phyloP scores from a whole-genome alignment of 1,140 invertebrate genomes.

The Oedothorax gibbosus region DNA sequence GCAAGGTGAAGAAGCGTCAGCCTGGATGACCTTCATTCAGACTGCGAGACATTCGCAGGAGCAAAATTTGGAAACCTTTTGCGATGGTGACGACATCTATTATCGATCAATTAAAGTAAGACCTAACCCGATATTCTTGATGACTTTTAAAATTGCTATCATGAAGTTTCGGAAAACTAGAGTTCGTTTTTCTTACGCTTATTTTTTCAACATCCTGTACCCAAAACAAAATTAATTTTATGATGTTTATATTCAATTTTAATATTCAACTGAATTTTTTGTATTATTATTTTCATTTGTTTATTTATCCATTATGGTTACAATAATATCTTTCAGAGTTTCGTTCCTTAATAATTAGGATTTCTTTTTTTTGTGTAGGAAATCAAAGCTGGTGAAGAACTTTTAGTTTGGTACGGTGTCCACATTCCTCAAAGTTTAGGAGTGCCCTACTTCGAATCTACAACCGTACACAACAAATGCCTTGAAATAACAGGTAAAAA shows the following conservation, averaged over 20 bases:
- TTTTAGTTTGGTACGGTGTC: slow-evolving; percentile 44
- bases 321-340: too few species aligned
- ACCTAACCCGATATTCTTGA: not conserved
- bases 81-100: slow-evolving; percentile 32
- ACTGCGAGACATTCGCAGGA: slow-evolving; percentile 23
- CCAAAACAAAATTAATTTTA: too few species aligned
- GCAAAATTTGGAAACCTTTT: slow-evolving; percentile 50
- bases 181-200: not conserved
- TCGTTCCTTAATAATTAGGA: too few species aligned
- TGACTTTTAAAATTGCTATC: not conserved
- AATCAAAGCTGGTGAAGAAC: slow-evolving; percentile 28
- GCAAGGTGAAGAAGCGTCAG: not conserved
- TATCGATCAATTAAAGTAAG: slow-evolving; percentile 40
- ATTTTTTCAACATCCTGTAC: too few species aligned
- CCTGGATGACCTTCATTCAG: slow-evolving; percentile 39
- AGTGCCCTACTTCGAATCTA: slow-evolving; percentile 15
- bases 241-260: too few species aligned
- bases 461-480: not conserved
- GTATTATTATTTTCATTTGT: not conserved
- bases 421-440: slow-evolving; percentile 32
- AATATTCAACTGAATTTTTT: not conserved
- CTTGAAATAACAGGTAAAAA: not conserved
- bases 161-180: not conserved
- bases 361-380: not conserved
- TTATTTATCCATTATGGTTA: not conserved